A percentile compares a stretch with the other conserved stretches of the same genome.
Evolutionary conservation across 2,888 invertebrate genomes (phyloP).

Genomic region (Mesorhabditis spiculigera): DNA sequence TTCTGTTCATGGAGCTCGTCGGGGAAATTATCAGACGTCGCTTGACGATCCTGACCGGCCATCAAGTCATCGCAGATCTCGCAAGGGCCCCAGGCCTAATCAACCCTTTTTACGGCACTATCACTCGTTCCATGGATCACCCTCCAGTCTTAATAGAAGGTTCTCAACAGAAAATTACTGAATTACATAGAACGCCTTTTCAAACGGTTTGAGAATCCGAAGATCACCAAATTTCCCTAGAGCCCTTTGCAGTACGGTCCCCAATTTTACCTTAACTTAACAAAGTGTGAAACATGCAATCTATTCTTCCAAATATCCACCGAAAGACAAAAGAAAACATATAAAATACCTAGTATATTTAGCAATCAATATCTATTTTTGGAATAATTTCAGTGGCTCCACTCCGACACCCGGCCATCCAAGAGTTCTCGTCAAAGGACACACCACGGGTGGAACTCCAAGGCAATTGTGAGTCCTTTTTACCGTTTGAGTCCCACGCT

Average conservation of each 20-base stretch:
- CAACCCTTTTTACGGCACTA: not conserved
- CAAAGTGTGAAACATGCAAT: too few species aligned
- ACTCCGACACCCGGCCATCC: not conserved
- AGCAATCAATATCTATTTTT: too few species aligned
- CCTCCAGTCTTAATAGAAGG: not conserved
- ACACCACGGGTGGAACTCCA: not conserved
- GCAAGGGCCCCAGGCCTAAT: not conserved
- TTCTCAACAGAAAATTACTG: not conserved
- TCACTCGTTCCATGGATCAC: not conserved
- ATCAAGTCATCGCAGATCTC: not conserved
- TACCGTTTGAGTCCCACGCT: not conserved
- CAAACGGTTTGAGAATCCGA: too few species aligned
- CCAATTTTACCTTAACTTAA: too few species aligned
- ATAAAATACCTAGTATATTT: too few species aligned
- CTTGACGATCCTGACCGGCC: not conserved
- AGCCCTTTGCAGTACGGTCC: too few species aligned
- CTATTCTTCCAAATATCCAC: too few species aligned
- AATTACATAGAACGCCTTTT: too few species aligned
- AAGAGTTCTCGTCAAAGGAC: not conserved
- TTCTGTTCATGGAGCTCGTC: not conserved
- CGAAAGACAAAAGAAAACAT: too few species aligned
- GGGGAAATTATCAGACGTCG: not conserved
- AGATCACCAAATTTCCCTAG: too few species aligned
- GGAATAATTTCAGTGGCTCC: not conserved
- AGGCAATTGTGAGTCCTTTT: constrained; percentile 4